phyloP scores from a whole-genome alignment of 1,140 invertebrate genomes.

The Bradynema listronoti region DNA sequence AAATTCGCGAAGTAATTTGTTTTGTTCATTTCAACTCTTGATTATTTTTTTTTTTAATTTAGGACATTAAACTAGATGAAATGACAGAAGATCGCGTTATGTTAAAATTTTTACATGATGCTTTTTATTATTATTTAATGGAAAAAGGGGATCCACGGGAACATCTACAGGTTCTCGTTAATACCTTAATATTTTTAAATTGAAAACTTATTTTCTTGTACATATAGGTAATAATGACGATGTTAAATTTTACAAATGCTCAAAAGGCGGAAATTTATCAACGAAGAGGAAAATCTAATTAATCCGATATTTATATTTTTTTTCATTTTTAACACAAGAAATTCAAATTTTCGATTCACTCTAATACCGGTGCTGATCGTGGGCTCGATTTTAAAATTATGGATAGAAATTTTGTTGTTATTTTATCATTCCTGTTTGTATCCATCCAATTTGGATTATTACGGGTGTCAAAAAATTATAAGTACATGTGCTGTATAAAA shows the following conservation, averaged over 20 bases:
- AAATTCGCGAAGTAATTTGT: neutral
- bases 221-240: conserved; percentile 56
- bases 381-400: no score
- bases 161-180: conserved; percentile 43
- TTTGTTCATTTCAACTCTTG: neutral
- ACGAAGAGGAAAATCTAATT: conserved; percentile 50
- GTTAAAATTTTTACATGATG: conserved; percentile 54
- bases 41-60: conserved; percentile 10
- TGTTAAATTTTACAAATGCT: conserved; percentile 50
- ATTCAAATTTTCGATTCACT: no score
- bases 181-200: neutral
- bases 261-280: conserved; percentile 51
- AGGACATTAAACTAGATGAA: conserved; percentile 44
- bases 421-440: no score
- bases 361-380: no score
- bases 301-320: neutral
- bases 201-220: neutral
- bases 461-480: no score
- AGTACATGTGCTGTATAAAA: no score
- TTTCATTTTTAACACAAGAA: no score
- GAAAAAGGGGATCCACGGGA: conserved; percentile 51
- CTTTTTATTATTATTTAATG: conserved; percentile 55
- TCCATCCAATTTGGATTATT: no score
- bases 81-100: conserved; percentile 52
- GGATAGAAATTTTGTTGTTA: no score